Evolutionary conservation across 37 sponge, comb jelly and placozoan species (phyloP).

Genomic region (Corticium candelabrum): DNA sequence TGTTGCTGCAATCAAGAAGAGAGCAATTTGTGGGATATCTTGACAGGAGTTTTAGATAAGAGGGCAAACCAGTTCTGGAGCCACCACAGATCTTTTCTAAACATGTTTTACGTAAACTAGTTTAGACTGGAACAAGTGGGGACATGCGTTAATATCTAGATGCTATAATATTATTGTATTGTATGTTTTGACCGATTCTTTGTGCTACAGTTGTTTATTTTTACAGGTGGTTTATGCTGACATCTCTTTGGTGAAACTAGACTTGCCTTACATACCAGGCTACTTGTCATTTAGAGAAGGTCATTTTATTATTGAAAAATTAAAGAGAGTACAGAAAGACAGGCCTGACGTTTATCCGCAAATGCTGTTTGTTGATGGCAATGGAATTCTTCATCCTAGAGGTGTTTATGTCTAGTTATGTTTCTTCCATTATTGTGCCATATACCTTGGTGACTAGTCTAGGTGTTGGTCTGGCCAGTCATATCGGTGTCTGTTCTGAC

Average conservation of each 20-base stretch:
- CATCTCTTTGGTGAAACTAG: slow-evolving; percentile 50
- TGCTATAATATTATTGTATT: neutral
- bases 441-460: too few species aligned
- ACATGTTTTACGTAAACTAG: too few species aligned
- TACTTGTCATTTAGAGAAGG: slow-evolving; percentile 94
- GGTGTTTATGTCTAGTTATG: too few species aligned
- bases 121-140: too few species aligned
- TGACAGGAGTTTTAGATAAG: too few species aligned
- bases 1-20: too few species aligned
- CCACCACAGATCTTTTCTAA: too few species aligned
- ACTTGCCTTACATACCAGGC: slow-evolving; percentile 86
- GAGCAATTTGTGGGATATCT: too few species aligned
- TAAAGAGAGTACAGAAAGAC: slow-evolving; percentile 30
- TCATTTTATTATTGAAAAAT: slow-evolving; percentile 40
- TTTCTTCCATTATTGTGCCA: too few species aligned
- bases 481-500: slow-evolving; percentile 81
- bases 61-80: too few species aligned
- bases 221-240: too few species aligned
- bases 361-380: slow-evolving; percentile 93
- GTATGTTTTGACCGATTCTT: neutral
- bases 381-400: slow-evolving; percentile 87
- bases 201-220: neutral
- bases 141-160: too few species aligned
- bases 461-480: slow-evolving; percentile 91
- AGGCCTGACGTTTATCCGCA: slow-evolving; percentile 27